A percentile compares a stretch with the other conserved stretches of the same genome.
phyloP scores from a whole-genome alignment of 1,140 invertebrate genomes.

The Lordiphosa collinella region DNA sequence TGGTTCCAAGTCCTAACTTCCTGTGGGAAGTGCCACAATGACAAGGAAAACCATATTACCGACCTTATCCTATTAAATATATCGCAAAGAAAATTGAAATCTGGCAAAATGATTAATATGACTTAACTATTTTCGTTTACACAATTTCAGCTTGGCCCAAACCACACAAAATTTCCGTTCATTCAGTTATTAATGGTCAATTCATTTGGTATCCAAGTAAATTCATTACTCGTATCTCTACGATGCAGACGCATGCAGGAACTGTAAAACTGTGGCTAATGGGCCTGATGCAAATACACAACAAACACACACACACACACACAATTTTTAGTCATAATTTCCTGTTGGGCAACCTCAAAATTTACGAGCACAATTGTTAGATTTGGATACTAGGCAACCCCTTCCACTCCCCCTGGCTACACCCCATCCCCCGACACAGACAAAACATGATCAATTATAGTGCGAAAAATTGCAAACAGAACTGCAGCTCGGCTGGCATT shows the following conservation, averaged over 20 bases:
- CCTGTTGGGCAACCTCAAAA: constrained; percentile 52
- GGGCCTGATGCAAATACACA: constrained; percentile 22
- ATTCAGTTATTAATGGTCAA: constrained; percentile 32
- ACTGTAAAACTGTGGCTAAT: constrained; percentile 9
- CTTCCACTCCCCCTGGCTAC: background rate
- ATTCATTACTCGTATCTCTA: constrained; percentile 32
- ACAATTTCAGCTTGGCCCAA: background rate
- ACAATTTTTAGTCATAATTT: constrained; percentile 50
- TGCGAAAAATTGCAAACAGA: constrained; percentile 55
- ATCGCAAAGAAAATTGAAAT: no score
- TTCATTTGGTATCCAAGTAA: constrained; percentile 29
- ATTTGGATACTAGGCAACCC: constrained; percentile 36
- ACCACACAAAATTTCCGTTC: background rate
- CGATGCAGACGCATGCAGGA: constrained; percentile 5
- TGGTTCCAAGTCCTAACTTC: no score
- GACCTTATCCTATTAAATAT: no score
- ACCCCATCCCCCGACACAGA: no score
- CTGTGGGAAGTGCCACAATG: no score
- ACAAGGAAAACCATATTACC: no score
- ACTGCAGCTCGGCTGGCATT: constrained; percentile 16
- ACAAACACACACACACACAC: background rate
- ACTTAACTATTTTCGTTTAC: constrained; percentile 4
- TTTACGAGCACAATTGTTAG: constrained; percentile 62
- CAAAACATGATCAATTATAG: constrained; percentile 71
- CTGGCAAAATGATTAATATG: background rate